phyloP scores from a whole-genome alignment of 2,113 vertebrate genomes.

The Xenotilapia caudafasciata region DNA sequence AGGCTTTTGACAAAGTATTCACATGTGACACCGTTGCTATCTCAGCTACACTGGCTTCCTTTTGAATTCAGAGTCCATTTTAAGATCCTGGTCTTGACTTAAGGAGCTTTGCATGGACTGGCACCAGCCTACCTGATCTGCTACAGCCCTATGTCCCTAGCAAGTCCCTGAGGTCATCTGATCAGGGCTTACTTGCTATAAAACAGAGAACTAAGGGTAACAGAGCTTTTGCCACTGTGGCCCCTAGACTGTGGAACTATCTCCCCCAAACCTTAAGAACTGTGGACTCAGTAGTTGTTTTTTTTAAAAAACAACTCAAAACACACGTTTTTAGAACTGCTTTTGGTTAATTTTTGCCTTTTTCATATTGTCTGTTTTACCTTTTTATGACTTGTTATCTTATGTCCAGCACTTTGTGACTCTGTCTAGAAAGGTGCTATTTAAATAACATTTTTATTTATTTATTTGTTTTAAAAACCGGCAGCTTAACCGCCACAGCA shows the following conservation, averaged over 20 bases:
- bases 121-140: not conserved
- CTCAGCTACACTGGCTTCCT: not conserved
- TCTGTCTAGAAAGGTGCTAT: not conserved
- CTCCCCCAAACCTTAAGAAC: not conserved
- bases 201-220: not conserved
- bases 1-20: not conserved
- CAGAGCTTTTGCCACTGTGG: not conserved
- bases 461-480: not conserved
- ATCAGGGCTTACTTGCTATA: not conserved
- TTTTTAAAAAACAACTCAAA: not conserved
- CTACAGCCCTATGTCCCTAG: not conserved
- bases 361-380: not conserved
- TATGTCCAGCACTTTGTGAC: not conserved
- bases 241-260: not conserved
- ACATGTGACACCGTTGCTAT: not conserved
- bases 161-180: not conserved
- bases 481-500: not conserved
- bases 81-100: not conserved
- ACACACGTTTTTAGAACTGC: not conserved
- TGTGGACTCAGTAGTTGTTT: not conserved
- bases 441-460: not conserved
- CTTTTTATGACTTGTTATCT: not conserved
- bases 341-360: not conserved
- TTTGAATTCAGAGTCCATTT: not conserved
- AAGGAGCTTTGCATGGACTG: not conserved